Base-by-base conservation (phyloP, 2,797 vertebrate genomes). In the Glyptemys insculpta region DNA sequence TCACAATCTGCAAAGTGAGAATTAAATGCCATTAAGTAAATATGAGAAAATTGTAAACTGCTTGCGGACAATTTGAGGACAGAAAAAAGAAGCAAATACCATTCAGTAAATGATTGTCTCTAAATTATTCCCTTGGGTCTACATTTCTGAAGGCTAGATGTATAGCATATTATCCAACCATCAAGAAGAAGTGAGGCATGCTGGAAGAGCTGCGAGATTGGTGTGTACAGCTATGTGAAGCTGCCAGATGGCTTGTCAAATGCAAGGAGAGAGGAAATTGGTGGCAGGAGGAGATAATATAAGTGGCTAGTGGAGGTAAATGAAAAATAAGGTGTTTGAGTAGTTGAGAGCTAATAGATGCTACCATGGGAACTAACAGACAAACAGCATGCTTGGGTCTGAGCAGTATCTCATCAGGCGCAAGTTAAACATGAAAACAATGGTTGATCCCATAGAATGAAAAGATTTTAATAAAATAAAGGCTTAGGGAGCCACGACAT, bases 321-420 rank as follows among this genome's bases (percentile, higher is more conserved):
- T 96, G 94, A 92, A 91, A 85, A 92, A 8, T 78, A 78, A 78
- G 90, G 83, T 62, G 81, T 87, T 89, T 92, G 93, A 78, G 53
- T 72, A 94, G 88, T 89, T 34, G 53, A 92, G 87, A 93, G 79
- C 85, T 91, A 93, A 94, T 23, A 79, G 85, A 88, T 88, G 94
- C 95, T 96, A 93, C 94, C 95, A 95, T 95, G 91, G 93, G 96
- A 96, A 96, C 95, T 93, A 90, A 86, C 90, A 80, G 88, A 90
- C 44, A 62, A 57, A 44, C 86, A 91, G 56, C 72, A 76, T 44
- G 29, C 87, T 80, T 78, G 79, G 79, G 56, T 94, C 85, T 91
- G 85, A 86, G 57, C 79, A 0, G 78, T 80, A 84, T 81, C 59
- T 72, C 85, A 85, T 9, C 31, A 68, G 56, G 81, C 54, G 49